Evolutionary conservation across 1,140 invertebrate species (phyloP).

Genomic region (Ostrea denselamellosa): DNA sequence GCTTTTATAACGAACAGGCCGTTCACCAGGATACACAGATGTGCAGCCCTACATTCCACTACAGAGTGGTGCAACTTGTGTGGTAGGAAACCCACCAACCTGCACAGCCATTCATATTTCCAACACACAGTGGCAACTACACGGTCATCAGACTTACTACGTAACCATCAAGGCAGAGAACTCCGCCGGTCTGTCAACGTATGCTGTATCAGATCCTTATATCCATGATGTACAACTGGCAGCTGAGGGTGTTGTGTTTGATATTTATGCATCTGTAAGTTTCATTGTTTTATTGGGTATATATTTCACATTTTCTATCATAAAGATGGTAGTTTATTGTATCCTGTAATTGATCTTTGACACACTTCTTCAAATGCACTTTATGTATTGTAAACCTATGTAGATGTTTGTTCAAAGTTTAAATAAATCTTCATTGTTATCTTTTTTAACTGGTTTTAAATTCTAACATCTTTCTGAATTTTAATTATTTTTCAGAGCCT

Average conservation of each 20-base stretch:
- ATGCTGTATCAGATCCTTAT: constrained; percentile 51
- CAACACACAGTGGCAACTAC: constrained; percentile 52
- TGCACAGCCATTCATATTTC: constrained; percentile 48
- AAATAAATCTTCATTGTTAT: no score
- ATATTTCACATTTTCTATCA: no score
- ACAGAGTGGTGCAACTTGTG: constrained; percentile 40
- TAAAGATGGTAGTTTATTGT: no score
- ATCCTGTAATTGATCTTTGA: not conserved
- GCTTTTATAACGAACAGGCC: not conserved
- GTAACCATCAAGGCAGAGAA: constrained; percentile 56
- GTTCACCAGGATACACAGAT: constrained; percentile 30
- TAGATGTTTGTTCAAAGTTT: no score
- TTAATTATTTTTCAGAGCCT: not conserved
- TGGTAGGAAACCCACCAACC: constrained; percentile 38
- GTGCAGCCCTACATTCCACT: constrained; percentile 43
- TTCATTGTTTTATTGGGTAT: no score
- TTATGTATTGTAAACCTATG: not conserved
- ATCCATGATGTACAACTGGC: constrained; percentile 55
- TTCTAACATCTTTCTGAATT: not conserved
- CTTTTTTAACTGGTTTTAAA: not conserved
- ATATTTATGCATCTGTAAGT: constrained; percentile 50
- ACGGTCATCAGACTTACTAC: constrained; percentile 56
- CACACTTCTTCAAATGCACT: not conserved
- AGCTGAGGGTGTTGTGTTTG: constrained; percentile 54
- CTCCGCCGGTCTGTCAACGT: constrained; percentile 46